Evolutionary conservation across 2,113 vertebrate genomes (phyloP).

Genomic region (Zingel zingel): DNA sequence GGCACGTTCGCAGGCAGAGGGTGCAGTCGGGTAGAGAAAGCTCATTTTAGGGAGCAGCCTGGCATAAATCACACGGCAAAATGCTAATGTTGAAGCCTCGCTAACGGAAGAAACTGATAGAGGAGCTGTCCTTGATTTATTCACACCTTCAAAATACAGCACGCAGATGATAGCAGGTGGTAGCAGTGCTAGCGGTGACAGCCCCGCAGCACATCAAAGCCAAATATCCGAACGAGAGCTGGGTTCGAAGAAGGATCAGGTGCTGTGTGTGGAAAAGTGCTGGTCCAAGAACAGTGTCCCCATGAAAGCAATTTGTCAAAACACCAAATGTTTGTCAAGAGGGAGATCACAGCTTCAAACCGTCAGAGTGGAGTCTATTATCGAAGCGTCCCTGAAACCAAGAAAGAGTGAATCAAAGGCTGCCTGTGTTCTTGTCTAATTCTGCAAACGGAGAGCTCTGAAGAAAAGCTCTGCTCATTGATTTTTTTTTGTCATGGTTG

Average conservation of each 20-base stretch:
- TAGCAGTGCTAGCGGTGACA: background rate
- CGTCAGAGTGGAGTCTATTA: slow-evolving; percentile 2
- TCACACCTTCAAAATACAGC: slow-evolving; percentile 49
- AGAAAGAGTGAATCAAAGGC: slow-evolving; percentile 31
- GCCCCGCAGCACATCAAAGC: slow-evolving; percentile 20
- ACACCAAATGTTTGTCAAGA: slow-evolving; percentile 34
- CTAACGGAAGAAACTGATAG: slow-evolving; percentile 59
- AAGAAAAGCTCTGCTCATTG: slow-evolving; percentile 12
- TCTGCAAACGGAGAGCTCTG: slow-evolving; percentile 29
- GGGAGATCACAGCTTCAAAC: slow-evolving; percentile 24
- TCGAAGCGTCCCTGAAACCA: background rate
- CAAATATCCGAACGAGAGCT: background rate
- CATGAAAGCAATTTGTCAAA: slow-evolving; percentile 36
- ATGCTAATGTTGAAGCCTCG: slow-evolving; percentile 71
- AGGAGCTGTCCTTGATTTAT: slow-evolving; percentile 66
- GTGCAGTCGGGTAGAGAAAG: slow-evolving; percentile 61
- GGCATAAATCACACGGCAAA: slow-evolving; percentile 77
- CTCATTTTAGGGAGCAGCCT: slow-evolving; percentile 73
- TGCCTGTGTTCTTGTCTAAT: slow-evolving; percentile 29
- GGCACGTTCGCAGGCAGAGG: slow-evolving; percentile 54
- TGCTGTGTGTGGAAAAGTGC: slow-evolving; percentile 7
- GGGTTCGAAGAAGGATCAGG: background rate
- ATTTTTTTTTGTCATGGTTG: background rate
- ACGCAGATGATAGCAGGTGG: slow-evolving; percentile 46
- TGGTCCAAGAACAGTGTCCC: slow-evolving; percentile 23